Evolutionary conservation across 2,888 invertebrate species (phyloP).

Genomic region (Limnephilus lunatus): DNA sequence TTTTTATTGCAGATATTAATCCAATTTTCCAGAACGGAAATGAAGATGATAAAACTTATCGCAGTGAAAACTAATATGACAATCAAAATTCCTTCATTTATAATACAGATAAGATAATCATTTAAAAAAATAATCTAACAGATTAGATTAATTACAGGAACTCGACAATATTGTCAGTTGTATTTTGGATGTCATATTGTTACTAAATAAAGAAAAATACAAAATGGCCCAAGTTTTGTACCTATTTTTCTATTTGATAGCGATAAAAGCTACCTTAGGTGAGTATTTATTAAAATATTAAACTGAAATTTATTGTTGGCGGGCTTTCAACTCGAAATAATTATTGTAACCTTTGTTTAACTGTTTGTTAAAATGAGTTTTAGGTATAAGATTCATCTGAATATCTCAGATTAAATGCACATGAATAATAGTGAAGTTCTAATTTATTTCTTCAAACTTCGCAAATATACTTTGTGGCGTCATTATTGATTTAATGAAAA

Average conservation of each 20-base stretch:
- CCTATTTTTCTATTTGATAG: background rate
- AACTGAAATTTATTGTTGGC: background rate
- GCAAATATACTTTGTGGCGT: too few relatives aligned
- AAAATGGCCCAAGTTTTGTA: constrained; percentile 21
- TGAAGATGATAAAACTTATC: background rate
- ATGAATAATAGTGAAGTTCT: too few relatives aligned
- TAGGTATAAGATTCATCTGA: background rate
- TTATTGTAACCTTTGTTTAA: background rate
- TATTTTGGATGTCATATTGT: background rate
- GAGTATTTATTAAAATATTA: background rate
- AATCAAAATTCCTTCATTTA: background rate
- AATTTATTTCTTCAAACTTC: too few relatives aligned
- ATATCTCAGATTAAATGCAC: too few relatives aligned
- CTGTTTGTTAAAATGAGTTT: background rate
- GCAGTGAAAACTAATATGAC: background rate
- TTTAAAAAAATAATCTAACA: background rate
- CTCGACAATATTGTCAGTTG: background rate
- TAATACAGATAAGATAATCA: constrained; percentile 9
- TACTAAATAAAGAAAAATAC: background rate
- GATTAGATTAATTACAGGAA: constrained; percentile 11
- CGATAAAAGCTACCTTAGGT: constrained; percentile 4
- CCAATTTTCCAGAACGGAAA: background rate
- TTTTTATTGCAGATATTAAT: background rate
- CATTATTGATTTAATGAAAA: too few relatives aligned
- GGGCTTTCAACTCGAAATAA: background rate